Conservation (phyloP, 2,888 invertebrate genomes). For the Yponomeuta evonymella region DNA sequence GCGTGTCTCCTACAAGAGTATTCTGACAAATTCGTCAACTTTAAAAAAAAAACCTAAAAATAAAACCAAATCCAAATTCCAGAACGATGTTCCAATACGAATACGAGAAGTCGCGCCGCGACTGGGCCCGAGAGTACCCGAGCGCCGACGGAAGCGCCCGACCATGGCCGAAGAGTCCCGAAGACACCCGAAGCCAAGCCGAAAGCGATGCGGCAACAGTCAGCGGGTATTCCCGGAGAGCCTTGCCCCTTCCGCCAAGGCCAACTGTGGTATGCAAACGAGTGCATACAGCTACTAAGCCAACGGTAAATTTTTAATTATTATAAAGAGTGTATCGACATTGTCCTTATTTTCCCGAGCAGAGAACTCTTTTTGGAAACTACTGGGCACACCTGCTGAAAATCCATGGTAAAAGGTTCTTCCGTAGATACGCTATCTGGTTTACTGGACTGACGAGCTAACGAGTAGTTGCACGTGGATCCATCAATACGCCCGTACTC, state of each 20-base stretch:
- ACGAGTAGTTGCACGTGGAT: no score
- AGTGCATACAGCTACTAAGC: constrained; percentile 41
- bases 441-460: no score
- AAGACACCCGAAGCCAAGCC: constrained; percentile 20
- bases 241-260: constrained; percentile 49
- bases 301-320: constrained; percentile 39
- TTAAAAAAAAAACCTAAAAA: background rate
- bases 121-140: constrained; percentile 35
- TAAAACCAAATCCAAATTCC: background rate
- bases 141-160: constrained; percentile 11
- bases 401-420: no score
- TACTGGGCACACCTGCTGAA: no score
- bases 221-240: constrained; percentile 21
- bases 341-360: no score
- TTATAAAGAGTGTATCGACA: no score
- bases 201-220: constrained; percentile 28
- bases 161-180: constrained; percentile 27
- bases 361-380: no score
- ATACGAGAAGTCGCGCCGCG: constrained; percentile 51
- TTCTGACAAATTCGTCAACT: no score
- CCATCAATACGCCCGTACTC: no score
- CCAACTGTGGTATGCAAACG: constrained; percentile 39
- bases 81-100: constrained; percentile 65
- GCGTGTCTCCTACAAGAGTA: no score
- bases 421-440: no score